Percentiles rank a stretch among this genome's conserved stretches.
These are phyloP conservation scores for Seriola dumerili DNA, from an alignment of 2,113 vertebrate genomes.

Conservation along the genomic window DNA sequence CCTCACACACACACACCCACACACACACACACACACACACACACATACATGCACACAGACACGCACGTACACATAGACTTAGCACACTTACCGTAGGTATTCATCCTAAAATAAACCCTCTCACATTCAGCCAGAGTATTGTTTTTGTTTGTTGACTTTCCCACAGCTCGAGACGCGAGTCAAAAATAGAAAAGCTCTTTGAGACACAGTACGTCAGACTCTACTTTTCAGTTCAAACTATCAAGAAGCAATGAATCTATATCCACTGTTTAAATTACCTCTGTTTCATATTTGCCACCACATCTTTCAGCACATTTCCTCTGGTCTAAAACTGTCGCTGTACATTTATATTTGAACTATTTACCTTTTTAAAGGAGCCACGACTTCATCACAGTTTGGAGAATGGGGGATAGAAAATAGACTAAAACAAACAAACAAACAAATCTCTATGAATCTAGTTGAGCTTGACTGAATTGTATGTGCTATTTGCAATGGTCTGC, in stretches of 20 bases:
- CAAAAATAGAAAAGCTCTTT: background rate
- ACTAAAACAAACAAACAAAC: background rate
- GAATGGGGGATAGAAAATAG: no score
- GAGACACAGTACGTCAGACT: background rate
- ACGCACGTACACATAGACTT: constrained; percentile 13
- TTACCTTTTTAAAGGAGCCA: background rate
- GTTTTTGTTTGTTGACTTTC: constrained; percentile 23
- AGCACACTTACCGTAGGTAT: background rate
- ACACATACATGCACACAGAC: background rate
- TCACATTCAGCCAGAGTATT: constrained; percentile 10
- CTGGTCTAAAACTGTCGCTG: background rate
- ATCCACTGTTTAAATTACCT: background rate
- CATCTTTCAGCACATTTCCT: background rate
- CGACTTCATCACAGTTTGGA: background rate
- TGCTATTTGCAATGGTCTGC: background rate
- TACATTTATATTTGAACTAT: background rate
- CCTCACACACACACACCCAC: background rate
- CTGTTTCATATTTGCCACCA: background rate
- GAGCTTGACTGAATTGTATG: background rate
- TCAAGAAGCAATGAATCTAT: background rate
- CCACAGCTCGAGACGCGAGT: constrained; percentile 1
- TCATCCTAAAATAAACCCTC: constrained; percentile 30
- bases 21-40: constrained; percentile 14
- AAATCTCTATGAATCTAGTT: background rate
- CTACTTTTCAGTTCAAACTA: background rate